Evolutionary conservation across 2,888 invertebrate species (phyloP), one percentile per base, ranked within the genome.

Genomic region (Lagria hirta): DNA sequence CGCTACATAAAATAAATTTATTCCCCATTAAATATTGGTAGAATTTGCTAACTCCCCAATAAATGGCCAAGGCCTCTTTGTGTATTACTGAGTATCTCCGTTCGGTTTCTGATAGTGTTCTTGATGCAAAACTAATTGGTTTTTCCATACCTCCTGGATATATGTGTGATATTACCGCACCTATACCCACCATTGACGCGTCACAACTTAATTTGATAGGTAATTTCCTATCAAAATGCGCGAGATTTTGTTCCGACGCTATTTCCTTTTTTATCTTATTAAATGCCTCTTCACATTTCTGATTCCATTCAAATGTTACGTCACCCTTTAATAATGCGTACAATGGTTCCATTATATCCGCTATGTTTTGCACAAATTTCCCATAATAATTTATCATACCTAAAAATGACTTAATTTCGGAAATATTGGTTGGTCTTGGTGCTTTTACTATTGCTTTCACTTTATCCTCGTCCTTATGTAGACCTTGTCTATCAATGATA

Each of bases 361-460:
- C 22, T 1, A 28, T 5, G 17, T 37, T 42, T 6, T 22, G 33
- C 22, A 48, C 22, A 22, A 44, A 52, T 30, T 42, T 45, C 10
- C 33, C 16, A 23, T 52, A 52, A 32, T 49, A 49, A 29, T 49
- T 52, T n/a, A 48, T 41, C 27, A 48, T 7, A 1, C 52, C 50
- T 14, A 36, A 6, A 14, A 45, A 48, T 16, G 28, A 15, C 16
- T 41, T 36, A 8, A 48, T 30, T 20, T 52, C 26, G 4, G 37
- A 34, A 15, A 44, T 5, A 24, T 42, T 48, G 16, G 1, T 22
- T 0, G 50, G 52, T 27, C 21, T 23, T 17, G 32, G 35, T 3
- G 54, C 52, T 5, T 45, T 34, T 23, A 47, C 16, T n/a, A 54
- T 52, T 5, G 52, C 52, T 16, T 30, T 29, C 8, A 54, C 41